Evolutionary conservation across 2,113 vertebrate genomes (phyloP).

Genomic region (Macquaria australasica): DNA sequence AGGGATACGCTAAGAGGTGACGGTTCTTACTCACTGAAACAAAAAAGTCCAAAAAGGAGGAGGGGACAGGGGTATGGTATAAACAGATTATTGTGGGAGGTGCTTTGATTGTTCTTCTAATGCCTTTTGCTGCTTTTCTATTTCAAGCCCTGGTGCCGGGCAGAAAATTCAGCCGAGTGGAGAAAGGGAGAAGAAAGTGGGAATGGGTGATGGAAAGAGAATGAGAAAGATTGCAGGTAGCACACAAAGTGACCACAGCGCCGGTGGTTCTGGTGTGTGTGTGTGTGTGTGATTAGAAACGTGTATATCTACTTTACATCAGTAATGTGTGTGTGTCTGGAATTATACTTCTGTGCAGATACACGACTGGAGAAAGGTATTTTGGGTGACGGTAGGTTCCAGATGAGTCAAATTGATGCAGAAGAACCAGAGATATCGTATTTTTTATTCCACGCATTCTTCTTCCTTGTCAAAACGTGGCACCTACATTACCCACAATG

Average conservation of each 20-base stretch:
- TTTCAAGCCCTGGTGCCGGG: slow-evolving; percentile 49
- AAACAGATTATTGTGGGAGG: slow-evolving; percentile 52
- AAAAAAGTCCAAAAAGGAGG: slow-evolving; percentile 23
- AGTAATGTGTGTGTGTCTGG: not conserved
- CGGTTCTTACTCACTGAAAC: slow-evolving; percentile 23
- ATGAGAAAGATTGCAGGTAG: slow-evolving; percentile 8
- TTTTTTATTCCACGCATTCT: not conserved
- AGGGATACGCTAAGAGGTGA: slow-evolving; percentile 11
- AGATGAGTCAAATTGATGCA: not conserved
- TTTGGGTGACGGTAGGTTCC: not conserved
- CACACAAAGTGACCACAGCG: not conserved
- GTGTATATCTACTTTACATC: not conserved
- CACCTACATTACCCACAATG: not conserved
- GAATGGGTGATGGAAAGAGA: slow-evolving; percentile 9
- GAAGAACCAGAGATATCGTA: no score
- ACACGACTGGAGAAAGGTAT: not conserved
- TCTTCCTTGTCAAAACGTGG: not conserved
- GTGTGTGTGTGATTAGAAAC: not conserved
- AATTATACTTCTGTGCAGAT: not conserved
- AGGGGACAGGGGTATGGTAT: not conserved
- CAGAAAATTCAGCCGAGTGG: slow-evolving; percentile 42
- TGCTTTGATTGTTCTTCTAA: slow-evolving; percentile 47
- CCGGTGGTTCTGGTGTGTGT: not conserved
- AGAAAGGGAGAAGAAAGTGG: slow-evolving; percentile 19
- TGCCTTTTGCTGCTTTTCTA: slow-evolving; percentile 56